Evolutionary conservation across 2,888 invertebrate genomes (phyloP).

Genomic region (Plutella xylostella): DNA sequence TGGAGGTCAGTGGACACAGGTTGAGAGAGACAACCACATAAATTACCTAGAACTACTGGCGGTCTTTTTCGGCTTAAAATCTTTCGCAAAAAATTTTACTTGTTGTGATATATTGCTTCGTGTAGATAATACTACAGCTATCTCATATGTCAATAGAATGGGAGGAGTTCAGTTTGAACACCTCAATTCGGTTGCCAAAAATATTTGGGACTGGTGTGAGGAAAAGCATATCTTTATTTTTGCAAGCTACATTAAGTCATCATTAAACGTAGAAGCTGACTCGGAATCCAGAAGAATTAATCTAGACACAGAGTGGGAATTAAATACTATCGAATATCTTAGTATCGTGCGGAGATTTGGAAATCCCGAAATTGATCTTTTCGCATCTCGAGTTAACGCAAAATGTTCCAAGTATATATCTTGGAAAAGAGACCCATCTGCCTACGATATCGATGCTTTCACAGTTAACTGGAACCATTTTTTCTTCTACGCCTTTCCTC

Average conservation of each 20-base stretch:
- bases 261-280: constrained; percentile 5
- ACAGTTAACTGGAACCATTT: background rate
- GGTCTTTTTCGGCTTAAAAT: constrained; percentile 6
- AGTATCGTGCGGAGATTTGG: background rate
- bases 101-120: background rate
- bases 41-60: constrained; percentile 7
- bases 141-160: constrained; percentile 4
- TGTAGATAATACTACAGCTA: constrained; percentile 7
- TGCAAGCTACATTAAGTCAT: constrained; percentile 5
- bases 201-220: constrained; percentile 10
- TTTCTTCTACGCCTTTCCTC: background rate
- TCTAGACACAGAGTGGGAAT: background rate
- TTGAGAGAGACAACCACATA: constrained; percentile 3
- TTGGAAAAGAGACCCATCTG: background rate
- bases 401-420: background rate
- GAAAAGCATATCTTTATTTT: constrained; percentile 1
- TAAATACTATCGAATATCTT: background rate
- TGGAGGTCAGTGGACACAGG: constrained; percentile 2
- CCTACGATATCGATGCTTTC: background rate
- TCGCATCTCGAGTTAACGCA: background rate
- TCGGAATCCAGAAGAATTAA: background rate
- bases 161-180: constrained; percentile 5
- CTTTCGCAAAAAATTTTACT: background rate
- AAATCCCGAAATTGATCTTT: background rate
- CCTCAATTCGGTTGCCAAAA: background rate